phyloP scores from a whole-genome alignment of 2,888 invertebrate species.

The Drosophila longiperda region DNA sequence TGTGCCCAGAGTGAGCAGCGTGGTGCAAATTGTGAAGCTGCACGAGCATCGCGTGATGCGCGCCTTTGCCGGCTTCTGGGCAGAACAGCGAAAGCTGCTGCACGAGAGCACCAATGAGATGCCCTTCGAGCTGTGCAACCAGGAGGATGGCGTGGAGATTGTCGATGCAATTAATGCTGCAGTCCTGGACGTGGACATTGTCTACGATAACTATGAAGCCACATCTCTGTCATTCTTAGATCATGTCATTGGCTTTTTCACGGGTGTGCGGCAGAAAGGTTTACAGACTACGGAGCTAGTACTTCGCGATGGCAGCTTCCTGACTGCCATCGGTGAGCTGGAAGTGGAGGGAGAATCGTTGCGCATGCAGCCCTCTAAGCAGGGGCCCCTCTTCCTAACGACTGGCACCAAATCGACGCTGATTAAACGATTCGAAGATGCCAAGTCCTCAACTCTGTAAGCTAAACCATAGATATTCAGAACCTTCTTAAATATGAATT shows the following conservation, averaged over 20 bases:
- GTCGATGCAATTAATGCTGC: constrained; percentile 91
- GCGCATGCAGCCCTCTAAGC: constrained; percentile 90
- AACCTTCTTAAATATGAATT: background rate
- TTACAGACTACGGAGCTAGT: constrained; percentile 95
- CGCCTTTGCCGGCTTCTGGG: constrained; percentile 94
- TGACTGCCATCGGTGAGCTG: constrained; percentile 93
- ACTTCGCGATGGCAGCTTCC: constrained; percentile 91
- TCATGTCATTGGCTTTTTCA: constrained; percentile 93
- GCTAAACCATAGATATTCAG: constrained; percentile 14
- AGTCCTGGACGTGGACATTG: constrained; percentile 90
- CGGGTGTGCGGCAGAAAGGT: constrained; percentile 92
- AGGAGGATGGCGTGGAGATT: constrained; percentile 89
- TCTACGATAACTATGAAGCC: constrained; percentile 92
- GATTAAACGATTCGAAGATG: constrained; percentile 89
- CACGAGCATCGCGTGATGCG: constrained; percentile 93
- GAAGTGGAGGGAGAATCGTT: constrained; percentile 88
- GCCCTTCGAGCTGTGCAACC: constrained; percentile 90
- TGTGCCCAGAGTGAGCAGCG: constrained; percentile 90
- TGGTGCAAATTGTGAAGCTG: constrained; percentile 91
- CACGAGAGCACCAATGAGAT: constrained; percentile 92
- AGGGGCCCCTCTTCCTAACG: constrained; percentile 92
- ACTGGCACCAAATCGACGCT: constrained; percentile 91
- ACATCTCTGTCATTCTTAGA: constrained; percentile 91
- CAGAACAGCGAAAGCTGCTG: constrained; percentile 91
- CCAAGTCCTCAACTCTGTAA: constrained; percentile 89